phyloP scores from a whole-genome alignment of 2,888 invertebrate species.

The Hofmannophila pseudospretella region DNA sequence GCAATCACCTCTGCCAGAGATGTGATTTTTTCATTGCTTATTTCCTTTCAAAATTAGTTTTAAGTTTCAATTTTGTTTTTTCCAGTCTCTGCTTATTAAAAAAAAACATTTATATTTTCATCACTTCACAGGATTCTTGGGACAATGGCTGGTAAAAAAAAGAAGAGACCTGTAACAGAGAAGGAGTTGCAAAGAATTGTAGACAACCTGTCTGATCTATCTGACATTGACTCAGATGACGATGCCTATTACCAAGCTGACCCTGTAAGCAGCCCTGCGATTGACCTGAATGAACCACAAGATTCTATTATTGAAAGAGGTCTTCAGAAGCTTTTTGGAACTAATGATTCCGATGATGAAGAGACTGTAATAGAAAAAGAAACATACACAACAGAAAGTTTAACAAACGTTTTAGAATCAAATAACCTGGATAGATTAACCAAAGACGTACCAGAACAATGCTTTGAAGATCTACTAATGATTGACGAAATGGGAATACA shows the following conservation, averaged over 20 bases:
- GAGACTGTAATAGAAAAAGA: background rate
- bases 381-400: background rate
- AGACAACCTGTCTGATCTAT: constrained; percentile 15
- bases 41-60: no score
- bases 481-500: no score
- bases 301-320: constrained; percentile 16
- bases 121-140: no score
- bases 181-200: background rate
- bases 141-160: no score
- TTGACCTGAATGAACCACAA: background rate
- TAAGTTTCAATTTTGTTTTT: no score
- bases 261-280: constrained; percentile 11
- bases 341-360: background rate
- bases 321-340: background rate
- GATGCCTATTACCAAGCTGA: constrained; percentile 17
- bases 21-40: no score
- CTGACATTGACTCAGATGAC: constrained; percentile 18
- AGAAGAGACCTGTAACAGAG: constrained; percentile 1
- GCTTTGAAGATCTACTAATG: no score
- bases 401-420: background rate
- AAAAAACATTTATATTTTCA: no score
- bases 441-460: no score
- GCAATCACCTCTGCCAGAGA: no score
- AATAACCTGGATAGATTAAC: background rate
- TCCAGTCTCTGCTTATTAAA: no score